Percentiles rank a stretch among this genome's conserved stretches.
Evolutionary conservation across 2,113 vertebrate species (phyloP).

Genomic region (Anguilla japonica): DNA sequence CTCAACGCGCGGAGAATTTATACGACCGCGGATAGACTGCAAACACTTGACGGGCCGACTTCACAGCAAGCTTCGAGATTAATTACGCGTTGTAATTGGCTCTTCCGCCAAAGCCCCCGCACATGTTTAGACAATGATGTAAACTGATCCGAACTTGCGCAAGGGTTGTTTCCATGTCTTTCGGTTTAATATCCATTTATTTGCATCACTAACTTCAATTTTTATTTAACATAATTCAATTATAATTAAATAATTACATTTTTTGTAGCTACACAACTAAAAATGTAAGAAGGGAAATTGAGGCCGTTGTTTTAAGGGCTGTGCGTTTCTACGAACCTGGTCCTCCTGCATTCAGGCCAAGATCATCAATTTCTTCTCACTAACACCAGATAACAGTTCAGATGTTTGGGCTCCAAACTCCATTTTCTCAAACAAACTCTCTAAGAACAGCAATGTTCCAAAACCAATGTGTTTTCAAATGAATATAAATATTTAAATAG

Average conservation of each 20-base stretch:
- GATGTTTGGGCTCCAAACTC: neutral
- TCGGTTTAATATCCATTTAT: neutral
- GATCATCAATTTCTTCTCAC: neutral
- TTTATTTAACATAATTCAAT: neutral
- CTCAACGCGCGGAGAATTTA: neutral
- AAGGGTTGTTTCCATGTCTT: neutral
- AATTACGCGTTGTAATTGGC: neutral
- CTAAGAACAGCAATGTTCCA: neutral
- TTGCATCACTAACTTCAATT: neutral
- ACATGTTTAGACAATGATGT: neutral
- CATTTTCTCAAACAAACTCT: neutral
- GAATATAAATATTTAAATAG: conserved; percentile 25
- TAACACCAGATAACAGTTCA: neutral
- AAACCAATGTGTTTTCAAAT: conserved; percentile 19
- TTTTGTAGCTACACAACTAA: neutral
- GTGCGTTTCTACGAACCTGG: neutral
- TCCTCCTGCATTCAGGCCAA: neutral
- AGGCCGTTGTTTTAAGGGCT: neutral
- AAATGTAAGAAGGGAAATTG: conserved; percentile 3
- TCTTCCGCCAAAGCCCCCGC: neutral
- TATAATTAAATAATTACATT: too few species aligned
- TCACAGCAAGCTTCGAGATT: neutral
- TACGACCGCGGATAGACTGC: neutral
- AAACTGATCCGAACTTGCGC: neutral
- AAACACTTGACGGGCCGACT: neutral